A percentile compares a stretch with the other conserved stretches of the same genome.
Evolutionary conservation across 2,797 vertebrate genomes (phyloP).

Genomic region (Sparidentex hasta): DNA sequence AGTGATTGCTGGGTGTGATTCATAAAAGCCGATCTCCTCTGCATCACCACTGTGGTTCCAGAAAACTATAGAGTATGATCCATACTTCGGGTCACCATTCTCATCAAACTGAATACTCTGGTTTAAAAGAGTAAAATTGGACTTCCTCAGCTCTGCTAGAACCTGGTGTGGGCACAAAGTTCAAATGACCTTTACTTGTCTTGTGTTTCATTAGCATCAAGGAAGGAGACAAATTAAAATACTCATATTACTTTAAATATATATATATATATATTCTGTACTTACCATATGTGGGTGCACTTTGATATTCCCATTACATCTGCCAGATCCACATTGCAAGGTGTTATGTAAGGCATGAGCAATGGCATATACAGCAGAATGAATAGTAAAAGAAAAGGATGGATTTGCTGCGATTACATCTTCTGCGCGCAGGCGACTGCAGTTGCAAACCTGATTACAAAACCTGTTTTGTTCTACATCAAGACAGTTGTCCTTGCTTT

Average conservation of each 20-base stretch:
- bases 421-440: no score
- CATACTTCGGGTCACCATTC: slow-evolving; percentile 76
- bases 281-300: slow-evolving; percentile 88
- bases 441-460: no score
- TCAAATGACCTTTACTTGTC: background rate
- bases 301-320: slow-evolving; percentile 67
- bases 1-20: slow-evolving; percentile 43
- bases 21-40: slow-evolving; percentile 80
- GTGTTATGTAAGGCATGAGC: slow-evolving; percentile 23
- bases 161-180: slow-evolving; percentile 76
- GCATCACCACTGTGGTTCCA: slow-evolving; percentile 78
- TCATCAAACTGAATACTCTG: slow-evolving; percentile 83
- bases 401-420: no score
- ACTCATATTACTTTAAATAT: background rate
- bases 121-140: slow-evolving; percentile 86
- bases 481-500: no score
- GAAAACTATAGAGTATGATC: slow-evolving; percentile 81
- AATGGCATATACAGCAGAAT: background rate
- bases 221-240: background rate
- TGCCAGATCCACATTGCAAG: slow-evolving; percentile 79
- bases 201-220: background rate
- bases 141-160: slow-evolving; percentile 84
- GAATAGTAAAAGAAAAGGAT: no score
- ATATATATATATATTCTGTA: background rate
- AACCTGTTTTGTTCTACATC: no score